Percentiles rank a stretch among this genome's conserved stretches.
phyloP scores from a whole-genome alignment of 2,113 vertebrate genomes.

The Euleptes europaea region DNA sequence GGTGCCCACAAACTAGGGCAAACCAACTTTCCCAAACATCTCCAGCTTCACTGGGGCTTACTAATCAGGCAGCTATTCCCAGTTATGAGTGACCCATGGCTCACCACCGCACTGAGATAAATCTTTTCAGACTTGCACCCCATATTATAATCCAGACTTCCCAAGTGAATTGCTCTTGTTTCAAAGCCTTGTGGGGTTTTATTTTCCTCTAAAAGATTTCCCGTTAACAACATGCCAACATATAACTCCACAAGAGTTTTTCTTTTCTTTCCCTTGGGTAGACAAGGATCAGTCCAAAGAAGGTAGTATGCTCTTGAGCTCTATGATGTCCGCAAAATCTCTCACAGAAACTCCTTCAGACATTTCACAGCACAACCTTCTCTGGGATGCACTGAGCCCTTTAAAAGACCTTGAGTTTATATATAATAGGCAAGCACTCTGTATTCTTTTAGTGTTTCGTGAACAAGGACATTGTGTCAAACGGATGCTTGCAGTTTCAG shows the following conservation, averaged over 20 bases:
- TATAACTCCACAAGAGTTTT: neutral
- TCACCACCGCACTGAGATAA: neutral
- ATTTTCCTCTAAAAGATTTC: neutral
- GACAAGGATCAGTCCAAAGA: slow-evolving; percentile 26
- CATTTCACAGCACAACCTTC: neutral
- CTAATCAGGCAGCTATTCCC: neutral
- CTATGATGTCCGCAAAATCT: neutral
- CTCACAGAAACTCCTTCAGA: neutral
- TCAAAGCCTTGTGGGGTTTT: no score
- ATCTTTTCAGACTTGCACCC: slow-evolving; percentile 3
- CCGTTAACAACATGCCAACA: neutral
- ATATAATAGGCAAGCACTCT: slow-evolving; percentile 8
- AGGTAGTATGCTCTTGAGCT: neutral
- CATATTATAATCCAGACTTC: neutral
- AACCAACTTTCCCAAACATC: neutral
- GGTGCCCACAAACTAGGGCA: neutral
- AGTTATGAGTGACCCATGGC: neutral
- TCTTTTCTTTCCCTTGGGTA: neutral
- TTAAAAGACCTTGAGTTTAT: neutral
- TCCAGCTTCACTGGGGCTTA: neutral
- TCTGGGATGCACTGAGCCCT: slow-evolving; percentile 9
- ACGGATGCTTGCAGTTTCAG: neutral
- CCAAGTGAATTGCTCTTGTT: neutral
- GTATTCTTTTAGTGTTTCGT: slow-evolving; percentile 16
- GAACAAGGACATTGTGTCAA: slow-evolving; percentile 37